phyloP scores from a whole-genome alignment of 2,888 invertebrate species.

The Nemoura dubitans region DNA sequence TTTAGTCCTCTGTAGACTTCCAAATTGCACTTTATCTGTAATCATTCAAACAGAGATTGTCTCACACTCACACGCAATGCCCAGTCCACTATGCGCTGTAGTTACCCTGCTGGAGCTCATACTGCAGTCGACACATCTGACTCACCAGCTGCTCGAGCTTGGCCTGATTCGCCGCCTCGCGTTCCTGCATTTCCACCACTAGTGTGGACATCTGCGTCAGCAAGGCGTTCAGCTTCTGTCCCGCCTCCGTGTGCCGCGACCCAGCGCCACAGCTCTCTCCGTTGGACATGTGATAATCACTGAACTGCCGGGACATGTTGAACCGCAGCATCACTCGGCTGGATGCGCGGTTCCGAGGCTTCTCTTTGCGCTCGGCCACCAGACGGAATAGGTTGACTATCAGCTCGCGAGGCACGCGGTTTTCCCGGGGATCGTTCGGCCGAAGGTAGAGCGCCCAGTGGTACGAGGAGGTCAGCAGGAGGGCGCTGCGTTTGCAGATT shows the following conservation, averaged over 20 bases:
- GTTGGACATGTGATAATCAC: background rate
- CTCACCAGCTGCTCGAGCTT: background rate
- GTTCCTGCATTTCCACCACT: slow-evolving; percentile 18
- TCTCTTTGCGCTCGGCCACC: slow-evolving; percentile 73
- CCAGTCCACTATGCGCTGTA: background rate
- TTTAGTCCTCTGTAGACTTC: background rate
- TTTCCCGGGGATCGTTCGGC: slow-evolving; percentile 85
- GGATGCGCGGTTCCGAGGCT: slow-evolving; percentile 58
- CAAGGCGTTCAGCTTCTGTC: slow-evolving; percentile 18
- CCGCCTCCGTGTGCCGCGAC: background rate
- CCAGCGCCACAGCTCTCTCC: background rate
- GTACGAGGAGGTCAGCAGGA: slow-evolving; percentile 78
- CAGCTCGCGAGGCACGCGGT: slow-evolving; percentile 77
- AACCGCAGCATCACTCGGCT: background rate
- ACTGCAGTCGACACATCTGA: background rate
- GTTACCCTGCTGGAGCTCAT: slow-evolving; percentile 15
- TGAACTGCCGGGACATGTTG: background rate
- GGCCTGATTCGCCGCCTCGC: background rate
- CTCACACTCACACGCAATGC: background rate
- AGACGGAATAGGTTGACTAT: slow-evolving; percentile 77
- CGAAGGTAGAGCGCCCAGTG: slow-evolving; percentile 78
- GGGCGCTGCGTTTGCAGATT: slow-evolving; percentile 75
- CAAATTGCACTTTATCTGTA: background rate
- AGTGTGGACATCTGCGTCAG: slow-evolving; percentile 37
- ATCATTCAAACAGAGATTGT: background rate